Conservation (phyloP, 2,113 vertebrate genomes). For the Terrapene triunguis region DNA sequence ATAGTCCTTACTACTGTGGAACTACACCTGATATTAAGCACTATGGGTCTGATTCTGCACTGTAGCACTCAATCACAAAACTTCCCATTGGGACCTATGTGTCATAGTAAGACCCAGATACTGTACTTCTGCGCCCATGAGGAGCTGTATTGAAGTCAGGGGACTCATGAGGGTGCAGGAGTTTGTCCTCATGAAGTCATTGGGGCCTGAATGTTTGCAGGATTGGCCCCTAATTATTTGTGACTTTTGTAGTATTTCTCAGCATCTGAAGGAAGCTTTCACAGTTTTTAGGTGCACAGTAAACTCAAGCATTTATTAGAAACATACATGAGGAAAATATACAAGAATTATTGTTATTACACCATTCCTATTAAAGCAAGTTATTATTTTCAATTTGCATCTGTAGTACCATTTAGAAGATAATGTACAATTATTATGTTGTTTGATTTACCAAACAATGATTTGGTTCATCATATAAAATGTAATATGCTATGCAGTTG, state of each 20-base stretch:
- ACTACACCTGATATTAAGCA: not conserved
- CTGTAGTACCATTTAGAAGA: not conserved
- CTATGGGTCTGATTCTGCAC: not conserved
- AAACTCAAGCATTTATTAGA: not conserved
- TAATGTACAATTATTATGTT: not conserved
- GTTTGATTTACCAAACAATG: not conserved
- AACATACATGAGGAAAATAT: not conserved
- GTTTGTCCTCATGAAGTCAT: not conserved
- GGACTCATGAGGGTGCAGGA: not conserved
- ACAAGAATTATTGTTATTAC: not conserved
- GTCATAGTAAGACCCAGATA: not conserved
- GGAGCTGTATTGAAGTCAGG: not conserved
- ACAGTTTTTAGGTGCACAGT: not conserved
- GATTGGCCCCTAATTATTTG: not conserved
- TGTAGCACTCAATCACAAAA: not conserved
- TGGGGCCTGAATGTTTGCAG: not conserved
- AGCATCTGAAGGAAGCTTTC: not conserved
- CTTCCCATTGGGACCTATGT: not conserved
- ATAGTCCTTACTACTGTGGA: not conserved
- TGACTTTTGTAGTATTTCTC: not conserved
- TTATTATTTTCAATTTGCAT: not conserved
- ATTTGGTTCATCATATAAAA: not conserved
- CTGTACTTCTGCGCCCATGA: not conserved
- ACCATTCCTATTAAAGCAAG: not conserved
- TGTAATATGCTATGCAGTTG: not conserved